Evolutionary conservation across 2,888 invertebrate species (phyloP).

Genomic region (Phalera bucephala): DNA sequence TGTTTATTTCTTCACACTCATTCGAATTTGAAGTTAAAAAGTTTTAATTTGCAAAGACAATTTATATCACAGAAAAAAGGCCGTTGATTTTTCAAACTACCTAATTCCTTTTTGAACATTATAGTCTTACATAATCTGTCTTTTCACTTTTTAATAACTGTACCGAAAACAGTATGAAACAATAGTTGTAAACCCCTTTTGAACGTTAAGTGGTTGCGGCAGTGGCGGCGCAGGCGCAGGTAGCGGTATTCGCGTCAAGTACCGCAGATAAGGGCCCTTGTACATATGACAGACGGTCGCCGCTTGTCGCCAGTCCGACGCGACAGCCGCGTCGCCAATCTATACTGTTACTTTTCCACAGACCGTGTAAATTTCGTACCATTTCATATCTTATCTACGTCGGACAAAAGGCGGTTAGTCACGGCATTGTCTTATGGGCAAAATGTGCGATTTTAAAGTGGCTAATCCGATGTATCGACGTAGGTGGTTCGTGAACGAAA

Average conservation of each 20-base stretch:
- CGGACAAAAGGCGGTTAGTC: not conserved
- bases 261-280: slow-evolving; percentile 48
- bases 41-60: too few species aligned
- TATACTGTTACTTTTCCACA: slow-evolving; percentile 9
- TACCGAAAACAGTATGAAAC: slow-evolving; percentile 29
- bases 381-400: not conserved
- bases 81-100: too few species aligned
- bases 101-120: too few species aligned
- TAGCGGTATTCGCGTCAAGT: slow-evolving; percentile 65
- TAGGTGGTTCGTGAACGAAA: not conserved
- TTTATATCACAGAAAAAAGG: too few species aligned
- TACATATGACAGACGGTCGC: slow-evolving; percentile 29
- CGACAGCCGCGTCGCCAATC: slow-evolving; percentile 42
- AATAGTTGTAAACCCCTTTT: slow-evolving; percentile 56
- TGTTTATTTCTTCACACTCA: too few species aligned
- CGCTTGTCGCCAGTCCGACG: slow-evolving; percentile 22
- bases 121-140: slow-evolving; percentile 9
- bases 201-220: slow-evolving; percentile 50
- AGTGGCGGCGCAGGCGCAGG: slow-evolving; percentile 53
- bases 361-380: not conserved
- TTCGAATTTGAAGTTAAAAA: too few species aligned
- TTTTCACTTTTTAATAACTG: slow-evolving; percentile 17
- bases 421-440: not conserved
- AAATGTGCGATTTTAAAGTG: not conserved
- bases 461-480: not conserved